Percentiles rank a stretch among this genome's conserved stretches.
phyloP scores from a whole-genome alignment of 2,113 vertebrate genomes.

The Pomatorhinus ruficollis region DNA sequence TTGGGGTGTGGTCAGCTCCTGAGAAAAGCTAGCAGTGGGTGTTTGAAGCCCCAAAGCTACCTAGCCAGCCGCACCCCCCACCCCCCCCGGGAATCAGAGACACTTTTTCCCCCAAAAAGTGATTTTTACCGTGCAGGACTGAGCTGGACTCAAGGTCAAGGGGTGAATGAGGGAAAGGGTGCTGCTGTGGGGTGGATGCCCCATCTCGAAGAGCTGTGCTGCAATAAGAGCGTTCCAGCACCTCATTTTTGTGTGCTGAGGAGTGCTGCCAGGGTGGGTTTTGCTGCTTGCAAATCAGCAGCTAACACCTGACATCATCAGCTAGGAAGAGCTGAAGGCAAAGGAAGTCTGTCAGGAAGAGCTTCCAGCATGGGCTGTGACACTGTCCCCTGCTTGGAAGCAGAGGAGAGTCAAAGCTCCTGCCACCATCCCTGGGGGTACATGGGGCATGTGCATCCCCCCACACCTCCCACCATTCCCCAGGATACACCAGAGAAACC shows the following conservation, averaged over 20 bases:
- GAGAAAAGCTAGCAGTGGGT: not conserved
- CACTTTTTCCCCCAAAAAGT: not conserved
- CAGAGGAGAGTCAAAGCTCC: not conserved
- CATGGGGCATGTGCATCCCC: fast-evolving
- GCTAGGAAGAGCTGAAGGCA: not conserved
- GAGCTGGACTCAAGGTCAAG: not conserved
- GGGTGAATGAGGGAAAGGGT: not conserved
- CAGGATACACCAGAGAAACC: not conserved
- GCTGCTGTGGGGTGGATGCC: not conserved
- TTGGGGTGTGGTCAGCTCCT: not conserved
- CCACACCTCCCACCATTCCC: not conserved
- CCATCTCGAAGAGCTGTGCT: fast-evolving
- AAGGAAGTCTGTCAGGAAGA: not conserved
- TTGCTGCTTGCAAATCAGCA: not conserved
- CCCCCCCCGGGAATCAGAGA: not conserved
- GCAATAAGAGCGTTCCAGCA: not conserved
- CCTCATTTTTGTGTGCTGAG: not conserved
- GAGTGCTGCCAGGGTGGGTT: not conserved
- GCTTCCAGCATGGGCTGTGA: not conserved
- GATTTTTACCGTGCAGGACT: not conserved
- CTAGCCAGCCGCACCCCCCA: not conserved
- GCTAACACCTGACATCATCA: not conserved
- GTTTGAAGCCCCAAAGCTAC: not conserved
- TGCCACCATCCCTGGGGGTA: not conserved
- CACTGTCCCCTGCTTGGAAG: not conserved